Percentiles rank a stretch among this genome's conserved stretches.
Evolutionary conservation across 2,888 invertebrate genomes (phyloP).

Genomic region (Drosophila mulleri): DNA sequence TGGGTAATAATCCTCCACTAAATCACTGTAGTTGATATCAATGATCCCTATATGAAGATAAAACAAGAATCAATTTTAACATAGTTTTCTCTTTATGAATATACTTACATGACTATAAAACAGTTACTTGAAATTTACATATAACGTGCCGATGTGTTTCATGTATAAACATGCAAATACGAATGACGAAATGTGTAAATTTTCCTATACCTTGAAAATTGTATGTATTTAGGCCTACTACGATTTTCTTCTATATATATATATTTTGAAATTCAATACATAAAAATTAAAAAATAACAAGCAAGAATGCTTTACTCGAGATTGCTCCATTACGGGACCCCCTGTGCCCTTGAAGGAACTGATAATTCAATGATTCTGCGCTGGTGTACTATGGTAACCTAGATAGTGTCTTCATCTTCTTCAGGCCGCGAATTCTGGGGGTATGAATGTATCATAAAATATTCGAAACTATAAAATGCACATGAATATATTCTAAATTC

Average conservation of each 20-base stretch:
- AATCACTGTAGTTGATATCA: background rate
- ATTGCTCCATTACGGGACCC: too few relatives aligned
- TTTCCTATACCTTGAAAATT: background rate
- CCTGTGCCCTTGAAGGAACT: too few relatives aligned
- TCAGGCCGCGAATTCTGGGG: too few relatives aligned
- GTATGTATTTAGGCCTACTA: background rate
- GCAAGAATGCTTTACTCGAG: too few relatives aligned
- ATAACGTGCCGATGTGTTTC: background rate
- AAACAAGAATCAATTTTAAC: background rate
- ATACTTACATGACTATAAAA: conserved; percentile 12
- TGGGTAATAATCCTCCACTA: background rate
- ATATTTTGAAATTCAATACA: background rate
- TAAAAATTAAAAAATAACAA: too few relatives aligned
- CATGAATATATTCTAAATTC: too few relatives aligned
- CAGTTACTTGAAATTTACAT: conserved; percentile 3
- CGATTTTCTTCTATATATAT: background rate
- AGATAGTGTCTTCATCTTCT: too few relatives aligned
- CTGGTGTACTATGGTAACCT: too few relatives aligned
- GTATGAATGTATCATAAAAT: too few relatives aligned
- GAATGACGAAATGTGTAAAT: background rate
- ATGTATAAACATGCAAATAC: background rate
- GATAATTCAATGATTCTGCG: too few relatives aligned
- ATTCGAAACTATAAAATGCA: too few relatives aligned
- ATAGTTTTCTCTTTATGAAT: background rate
- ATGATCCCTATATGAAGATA: background rate